Conservation (phyloP, 2,888 invertebrate species). For the Nasonia oneida region DNA sequence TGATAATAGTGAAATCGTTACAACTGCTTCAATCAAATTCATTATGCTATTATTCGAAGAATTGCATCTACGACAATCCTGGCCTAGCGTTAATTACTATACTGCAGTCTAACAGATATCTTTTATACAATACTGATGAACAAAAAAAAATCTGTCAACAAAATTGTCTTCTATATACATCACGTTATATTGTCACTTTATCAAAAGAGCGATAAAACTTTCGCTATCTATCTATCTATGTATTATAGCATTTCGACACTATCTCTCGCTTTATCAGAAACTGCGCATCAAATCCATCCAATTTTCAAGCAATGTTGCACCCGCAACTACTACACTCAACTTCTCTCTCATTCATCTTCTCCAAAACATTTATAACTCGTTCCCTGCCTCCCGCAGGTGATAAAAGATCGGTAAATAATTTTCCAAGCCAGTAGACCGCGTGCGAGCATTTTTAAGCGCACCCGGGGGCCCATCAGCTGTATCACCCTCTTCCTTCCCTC, state of each 20-base stretch:
- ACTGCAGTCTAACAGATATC: no score
- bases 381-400: not conserved
- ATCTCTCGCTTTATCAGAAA: not conserved
- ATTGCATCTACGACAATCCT: no score
- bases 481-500: slow-evolving; percentile 19
- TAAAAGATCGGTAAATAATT: slow-evolving; percentile 22
- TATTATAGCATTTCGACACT: not conserved
- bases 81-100: no score
- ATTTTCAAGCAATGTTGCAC: not conserved
- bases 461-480: slow-evolving; percentile 27
- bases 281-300: not conserved
- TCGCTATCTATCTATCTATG: not conserved
- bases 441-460: slow-evolving; percentile 52
- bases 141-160: no score
- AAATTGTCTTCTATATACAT: no score
- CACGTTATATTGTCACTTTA: no score
- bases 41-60: no score
- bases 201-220: not conserved
- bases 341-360: not conserved
- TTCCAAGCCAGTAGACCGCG: slow-evolving; percentile 4
- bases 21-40: no score
- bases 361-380: not conserved
- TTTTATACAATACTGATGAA: no score
- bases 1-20: not conserved
- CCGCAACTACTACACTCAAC: not conserved